Base-by-base conservation (phyloP, 2,888 invertebrate genomes). In the Nemapogon koenigi region DNA sequence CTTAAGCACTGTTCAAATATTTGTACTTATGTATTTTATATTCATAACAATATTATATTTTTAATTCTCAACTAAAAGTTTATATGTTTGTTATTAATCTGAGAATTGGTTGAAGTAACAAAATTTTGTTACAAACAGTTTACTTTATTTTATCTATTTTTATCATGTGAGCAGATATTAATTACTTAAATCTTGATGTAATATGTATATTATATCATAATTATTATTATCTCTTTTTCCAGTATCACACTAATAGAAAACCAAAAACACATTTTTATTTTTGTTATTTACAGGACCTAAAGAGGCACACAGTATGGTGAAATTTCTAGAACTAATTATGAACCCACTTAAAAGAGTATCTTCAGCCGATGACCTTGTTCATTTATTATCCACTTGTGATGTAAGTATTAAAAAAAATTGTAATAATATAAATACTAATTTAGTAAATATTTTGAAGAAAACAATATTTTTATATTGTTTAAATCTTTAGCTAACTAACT, bases 251-350 rank as follows among this genome's bases (percentile, higher is more conserved):
- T n/a, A n/a, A n/a, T n/a, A n/a, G n/a, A n/a, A n/a, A n/a, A n/a
- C n/a, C n/a, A n/a, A n/a, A n/a, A n/a, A n/a, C n/a, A n/a, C n/a
- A n/a, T n/a, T n/a, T n/a, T n/a, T 11, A 19, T 19, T 39, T 17
- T 37, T 40, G 28, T 56, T 27, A 11, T 16, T 31, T 59, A 37
- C 52, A 80, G 80, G 80, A 27, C 76, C 75, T 19, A 64, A 61
- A 49, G 71, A 79, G 61, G 68, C 75, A 29, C 65, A 73, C 40
- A 76, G 68, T 46, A 73, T 80, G 73, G 85, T 90, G 4, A 83
- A 83, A 43, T 96, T 95, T 64, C 68, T 92, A 44, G 81, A 86
- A 51, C 69, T 85, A 48, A 69, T 93, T 16, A 81, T 91, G 50
- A 81, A 82, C 53, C 95, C 95, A 1, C 57, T 94, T 37, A 79